Conservation (phyloP, 2,888 invertebrate species). For the Neria commutata region DNA sequence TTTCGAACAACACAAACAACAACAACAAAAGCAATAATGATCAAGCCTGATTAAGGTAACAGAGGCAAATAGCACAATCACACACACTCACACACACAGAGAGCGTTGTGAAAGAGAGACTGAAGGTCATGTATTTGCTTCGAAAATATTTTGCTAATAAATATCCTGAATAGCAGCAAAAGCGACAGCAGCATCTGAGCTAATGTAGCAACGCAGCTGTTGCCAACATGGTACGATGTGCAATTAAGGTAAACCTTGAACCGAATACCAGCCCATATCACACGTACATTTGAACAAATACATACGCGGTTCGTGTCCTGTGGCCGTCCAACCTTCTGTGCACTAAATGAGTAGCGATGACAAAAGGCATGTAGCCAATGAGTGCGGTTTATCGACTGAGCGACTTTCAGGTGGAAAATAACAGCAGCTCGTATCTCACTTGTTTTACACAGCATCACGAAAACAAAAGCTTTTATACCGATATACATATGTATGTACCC, state of each 20-base stretch:
- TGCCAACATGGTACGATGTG: no score
- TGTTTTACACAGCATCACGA: no score
- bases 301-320: background rate
- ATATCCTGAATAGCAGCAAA: no score
- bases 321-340: background rate
- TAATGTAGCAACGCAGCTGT: no score
- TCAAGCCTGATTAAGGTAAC: conserved; percentile 4
- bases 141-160: no score
- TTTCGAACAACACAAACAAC: conserved; percentile 32
- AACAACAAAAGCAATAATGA: conserved; percentile 39
- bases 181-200: no score
- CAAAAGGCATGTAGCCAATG: background rate
- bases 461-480: no score
- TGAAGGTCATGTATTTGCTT: no score
- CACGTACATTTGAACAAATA: background rate
- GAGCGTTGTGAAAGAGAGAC: background rate
- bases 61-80: conserved; percentile 16
- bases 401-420: background rate
- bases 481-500: no score
- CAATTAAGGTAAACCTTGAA: background rate
- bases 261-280: background rate
- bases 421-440: no score
- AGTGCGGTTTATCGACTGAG: background rate
- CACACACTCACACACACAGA: conserved; percentile 3
- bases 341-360: background rate